Evolutionary conservation across 2,888 invertebrate genomes (phyloP).

Genomic region (Phyllotreta cruciferae): DNA sequence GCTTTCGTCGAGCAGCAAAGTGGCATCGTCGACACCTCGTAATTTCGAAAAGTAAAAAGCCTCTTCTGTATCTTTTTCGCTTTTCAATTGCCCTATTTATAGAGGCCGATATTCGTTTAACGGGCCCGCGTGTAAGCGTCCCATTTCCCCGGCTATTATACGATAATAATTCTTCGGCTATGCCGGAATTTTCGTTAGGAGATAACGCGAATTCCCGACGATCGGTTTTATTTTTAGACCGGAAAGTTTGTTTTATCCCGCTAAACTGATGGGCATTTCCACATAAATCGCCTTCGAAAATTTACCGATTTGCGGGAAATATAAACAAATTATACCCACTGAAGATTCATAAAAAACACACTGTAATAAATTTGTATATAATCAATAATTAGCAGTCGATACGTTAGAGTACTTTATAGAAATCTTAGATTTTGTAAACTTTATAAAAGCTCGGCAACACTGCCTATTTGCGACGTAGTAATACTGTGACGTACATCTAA

Average conservation of each 20-base stretch:
- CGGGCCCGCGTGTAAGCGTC: background rate
- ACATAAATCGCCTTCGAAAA: background rate
- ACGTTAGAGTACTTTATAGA: too few relatives aligned
- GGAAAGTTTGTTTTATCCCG: background rate
- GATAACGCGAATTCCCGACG: background rate
- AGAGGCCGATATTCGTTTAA: slow-evolving; percentile 18
- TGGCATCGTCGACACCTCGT: slow-evolving; percentile 51
- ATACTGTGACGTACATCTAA: too few relatives aligned
- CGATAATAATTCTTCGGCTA: slow-evolving; percentile 23
- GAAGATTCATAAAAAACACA: background rate
- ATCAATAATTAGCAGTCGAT: too few relatives aligned
- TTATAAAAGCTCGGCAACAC: too few relatives aligned
- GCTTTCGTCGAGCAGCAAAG: slow-evolving; percentile 48
- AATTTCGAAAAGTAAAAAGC: slow-evolving; percentile 46
- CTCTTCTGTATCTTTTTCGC: slow-evolving; percentile 35
- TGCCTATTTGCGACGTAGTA: too few relatives aligned
- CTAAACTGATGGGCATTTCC: background rate
- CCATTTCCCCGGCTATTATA: slow-evolving; percentile 15
- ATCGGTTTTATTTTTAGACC: background rate
- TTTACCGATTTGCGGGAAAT: background rate
- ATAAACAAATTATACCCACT: background rate
- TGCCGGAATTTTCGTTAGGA: slow-evolving; percentile 1
- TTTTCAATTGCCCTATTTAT: slow-evolving; percentile 39
- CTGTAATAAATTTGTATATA: background rate
- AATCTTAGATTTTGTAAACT: too few relatives aligned